Evolutionary conservation across 1,140 invertebrate species (phyloP), one percentile per base, ranked within the genome.

Genomic region (Camponotus pennsylvanicus): DNA sequence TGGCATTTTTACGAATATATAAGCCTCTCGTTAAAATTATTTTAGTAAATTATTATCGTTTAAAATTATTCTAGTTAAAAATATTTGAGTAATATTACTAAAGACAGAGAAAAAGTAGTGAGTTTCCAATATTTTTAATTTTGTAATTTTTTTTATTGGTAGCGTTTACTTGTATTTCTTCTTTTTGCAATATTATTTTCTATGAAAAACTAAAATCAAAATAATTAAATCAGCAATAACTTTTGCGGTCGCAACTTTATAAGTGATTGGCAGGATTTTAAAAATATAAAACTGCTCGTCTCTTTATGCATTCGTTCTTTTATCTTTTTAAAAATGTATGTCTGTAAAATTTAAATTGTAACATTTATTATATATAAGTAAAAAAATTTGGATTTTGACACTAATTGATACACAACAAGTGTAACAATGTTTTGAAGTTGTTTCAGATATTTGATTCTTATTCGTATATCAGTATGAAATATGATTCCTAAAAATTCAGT

Each of bases 391-490:
- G 42, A 80, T 5, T 80, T 80, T n/a, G 21, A 70, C 55, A 69
- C 40, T 69, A 69, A 40, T 57, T 40, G 32, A 55, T 69, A 27
- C 27, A 27, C 8, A 40, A 40, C 8, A 7, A 9, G 8, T 27
- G 15, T 49, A 13, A 27, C 32, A 27, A 27, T 27, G 0, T 27
- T 27, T 27, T 27, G 8, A 2, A 27, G 8, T 69, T 69, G 34
- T 55, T 80, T 40, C 3, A 15, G 37, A 69, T 32, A 57, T 69
- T 80, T 57, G 8, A 55, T 52, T 80, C 27, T 55, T 64, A 80
- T 57, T 69, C 37, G 9, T 18, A 27, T 40, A 49, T 18, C 9
- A 57, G n/a, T 27, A 32, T 21, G 27, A 45, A 77, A 64, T 45
- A 42, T 15, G 27, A 49, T 32, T 3, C 15, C 15, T 64, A 52